phyloP scores from a whole-genome alignment of 2,797 vertebrate genomes.

The Galaxias olidus region DNA sequence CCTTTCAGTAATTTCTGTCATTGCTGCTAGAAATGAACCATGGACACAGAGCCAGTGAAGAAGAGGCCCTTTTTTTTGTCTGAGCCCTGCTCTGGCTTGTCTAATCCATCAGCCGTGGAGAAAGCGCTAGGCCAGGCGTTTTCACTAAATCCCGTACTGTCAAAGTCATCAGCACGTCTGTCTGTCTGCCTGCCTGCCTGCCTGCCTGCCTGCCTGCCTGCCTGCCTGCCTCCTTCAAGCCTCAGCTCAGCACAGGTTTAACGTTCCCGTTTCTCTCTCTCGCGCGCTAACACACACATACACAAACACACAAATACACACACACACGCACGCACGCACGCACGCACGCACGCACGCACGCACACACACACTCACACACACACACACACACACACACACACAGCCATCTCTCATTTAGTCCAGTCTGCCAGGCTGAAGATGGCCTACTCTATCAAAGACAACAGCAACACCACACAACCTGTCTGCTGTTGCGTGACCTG shows the following conservation, averaged over 20 bases:
- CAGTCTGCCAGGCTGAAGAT: not conserved
- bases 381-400: not conserved
- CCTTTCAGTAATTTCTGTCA: not conserved
- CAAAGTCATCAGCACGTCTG: conserved; percentile 41
- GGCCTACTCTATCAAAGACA: not conserved
- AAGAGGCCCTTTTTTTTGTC: not conserved
- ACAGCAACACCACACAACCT: not conserved
- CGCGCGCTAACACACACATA: too few species aligned
- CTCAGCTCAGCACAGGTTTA: conserved; percentile 7
- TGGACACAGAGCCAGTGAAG: not conserved
- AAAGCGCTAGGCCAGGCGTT: conserved; percentile 47
- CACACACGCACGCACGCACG: too few species aligned
- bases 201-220: conserved; percentile 5
- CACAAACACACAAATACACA: too few species aligned
- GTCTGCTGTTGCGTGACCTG: not conserved
- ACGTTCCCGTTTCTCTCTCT: too few species aligned
- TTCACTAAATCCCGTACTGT: conserved; percentile 48
- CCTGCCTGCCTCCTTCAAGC: conserved; percentile 15
- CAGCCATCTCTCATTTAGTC: conserved; percentile 8
- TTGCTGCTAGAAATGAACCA: conserved; percentile 6
- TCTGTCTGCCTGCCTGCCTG: too few species aligned
- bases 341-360: too few species aligned
- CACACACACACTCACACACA: too few species aligned
- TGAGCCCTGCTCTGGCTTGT: conserved; percentile 30
- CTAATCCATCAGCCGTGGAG: conserved; percentile 58